Percentiles rank a stretch among this genome's conserved stretches.
Evolutionary conservation across 2,888 invertebrate species (phyloP).

Genomic region (Eupithecia exiguata): DNA sequence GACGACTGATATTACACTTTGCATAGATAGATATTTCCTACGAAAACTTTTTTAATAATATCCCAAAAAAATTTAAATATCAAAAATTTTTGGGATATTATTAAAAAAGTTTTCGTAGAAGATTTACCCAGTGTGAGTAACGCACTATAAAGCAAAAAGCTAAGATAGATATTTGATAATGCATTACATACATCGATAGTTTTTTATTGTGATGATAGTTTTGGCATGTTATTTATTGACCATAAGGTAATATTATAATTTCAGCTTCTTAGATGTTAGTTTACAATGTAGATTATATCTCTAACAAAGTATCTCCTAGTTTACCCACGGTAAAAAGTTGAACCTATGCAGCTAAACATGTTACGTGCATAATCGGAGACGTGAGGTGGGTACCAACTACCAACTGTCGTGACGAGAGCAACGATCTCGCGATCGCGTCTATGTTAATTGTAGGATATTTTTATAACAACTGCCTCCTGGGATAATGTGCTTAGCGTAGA

Average conservation of each 20-base stretch:
- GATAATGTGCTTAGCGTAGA: not conserved
- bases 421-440: conserved; percentile 29
- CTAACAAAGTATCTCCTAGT: not conserved
- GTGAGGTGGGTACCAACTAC: conserved; percentile 35
- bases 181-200: no score
- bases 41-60: no score
- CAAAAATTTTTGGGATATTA: no score
- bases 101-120: no score
- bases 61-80: no score
- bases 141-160: no score
- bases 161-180: no score
- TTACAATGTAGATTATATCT: not conserved
- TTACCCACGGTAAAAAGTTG: conserved; percentile 5
- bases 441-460: conserved; percentile 32
- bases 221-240: not conserved
- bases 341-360: conserved; percentile 22
- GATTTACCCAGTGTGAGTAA: no score
- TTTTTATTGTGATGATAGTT: no score
- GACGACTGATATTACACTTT: no score
- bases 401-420: conserved; percentile 32
- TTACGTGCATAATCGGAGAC: conserved; percentile 38
- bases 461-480: conserved; percentile 12
- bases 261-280: not conserved
- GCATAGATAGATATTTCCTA: no score
- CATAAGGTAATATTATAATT: not conserved